phyloP scores from a whole-genome alignment of 2,797 vertebrate genomes.

The Erpetoichthys calabaricus region DNA sequence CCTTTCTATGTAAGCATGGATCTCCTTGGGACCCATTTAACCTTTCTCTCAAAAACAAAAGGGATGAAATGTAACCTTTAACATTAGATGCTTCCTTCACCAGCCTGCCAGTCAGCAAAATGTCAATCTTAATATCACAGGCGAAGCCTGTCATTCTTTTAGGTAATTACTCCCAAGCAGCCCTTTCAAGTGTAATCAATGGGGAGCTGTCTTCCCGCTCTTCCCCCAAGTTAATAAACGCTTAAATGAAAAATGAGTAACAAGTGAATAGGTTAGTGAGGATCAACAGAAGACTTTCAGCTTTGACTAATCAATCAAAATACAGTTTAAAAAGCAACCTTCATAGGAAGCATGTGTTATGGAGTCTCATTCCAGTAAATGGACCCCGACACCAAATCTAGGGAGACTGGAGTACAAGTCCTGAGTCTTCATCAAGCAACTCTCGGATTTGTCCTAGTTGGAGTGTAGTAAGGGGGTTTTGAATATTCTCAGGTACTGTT shows the following conservation, averaged over 20 bases:
- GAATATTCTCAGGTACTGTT: too few species aligned
- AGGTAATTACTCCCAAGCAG: constrained; percentile 11
- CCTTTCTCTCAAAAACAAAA: constrained; percentile 17
- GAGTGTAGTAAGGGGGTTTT: too few species aligned
- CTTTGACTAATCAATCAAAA: too few species aligned
- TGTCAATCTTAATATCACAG: constrained; percentile 25
- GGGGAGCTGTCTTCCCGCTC: too few species aligned
- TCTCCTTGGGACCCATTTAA: not conserved
- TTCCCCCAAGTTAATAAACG: constrained; percentile 2
- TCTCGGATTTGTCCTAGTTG: too few species aligned
- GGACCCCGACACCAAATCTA: too few species aligned
- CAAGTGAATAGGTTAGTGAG: constrained; percentile 6
- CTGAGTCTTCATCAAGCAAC: too few species aligned
- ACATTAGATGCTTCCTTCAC: constrained; percentile 5
- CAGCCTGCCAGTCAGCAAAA: constrained; percentile 22
- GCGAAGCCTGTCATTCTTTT: constrained; percentile 10
- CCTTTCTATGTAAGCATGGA: constrained; percentile 3
- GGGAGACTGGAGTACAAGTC: too few species aligned
- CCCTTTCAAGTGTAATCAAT: not conserved
- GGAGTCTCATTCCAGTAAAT: too few species aligned
- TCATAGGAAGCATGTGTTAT: too few species aligned
- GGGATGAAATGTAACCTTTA: constrained; percentile 20
- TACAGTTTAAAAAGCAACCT: too few species aligned
- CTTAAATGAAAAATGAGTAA: constrained; percentile 8
- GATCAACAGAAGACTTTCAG: too few species aligned